phyloP scores from a whole-genome alignment of 1,140 invertebrate genomes.

The Linepithema humile region DNA sequence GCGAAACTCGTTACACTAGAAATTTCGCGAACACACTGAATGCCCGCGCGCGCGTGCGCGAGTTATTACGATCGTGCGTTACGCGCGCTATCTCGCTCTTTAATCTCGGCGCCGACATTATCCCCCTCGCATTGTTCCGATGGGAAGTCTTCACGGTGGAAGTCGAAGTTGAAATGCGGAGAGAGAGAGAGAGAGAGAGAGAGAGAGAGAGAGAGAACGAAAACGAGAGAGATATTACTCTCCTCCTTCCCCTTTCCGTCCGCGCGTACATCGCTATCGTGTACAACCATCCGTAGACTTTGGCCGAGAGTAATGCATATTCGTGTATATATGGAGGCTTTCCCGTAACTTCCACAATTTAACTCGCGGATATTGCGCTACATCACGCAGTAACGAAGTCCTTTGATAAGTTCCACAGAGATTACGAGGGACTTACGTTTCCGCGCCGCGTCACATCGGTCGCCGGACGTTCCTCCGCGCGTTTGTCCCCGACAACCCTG shows the following conservation, averaged over 20 bases:
- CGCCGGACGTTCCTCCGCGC: neutral
- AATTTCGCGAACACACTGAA: too few relatives aligned
- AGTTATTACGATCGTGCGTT: conserved; percentile 30
- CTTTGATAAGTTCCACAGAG: conserved; percentile 23
- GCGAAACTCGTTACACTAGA: conserved; percentile 49
- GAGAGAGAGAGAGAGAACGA: neutral
- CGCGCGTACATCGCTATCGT: conserved; percentile 31
- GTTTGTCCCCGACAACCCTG: neutral
- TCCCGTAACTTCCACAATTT: conserved; percentile 32
- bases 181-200: neutral
- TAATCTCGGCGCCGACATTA: conserved; percentile 60
- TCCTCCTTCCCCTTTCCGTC: neutral
- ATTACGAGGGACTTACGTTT: neutral
- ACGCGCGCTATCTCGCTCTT: conserved; percentile 44
- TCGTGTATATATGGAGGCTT: neutral
- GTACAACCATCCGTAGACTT: conserved; percentile 16
- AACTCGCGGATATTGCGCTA: conserved; percentile 41
- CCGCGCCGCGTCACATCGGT: neutral
- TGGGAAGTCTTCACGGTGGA: conserved; percentile 32
- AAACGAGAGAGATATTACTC: conserved; percentile 37
- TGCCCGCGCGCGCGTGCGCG: neutral
- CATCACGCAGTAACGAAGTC: conserved; percentile 31
- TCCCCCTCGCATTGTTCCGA: conserved; percentile 47
- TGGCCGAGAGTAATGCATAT: conserved; percentile 23
- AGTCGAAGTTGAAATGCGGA: conserved; percentile 63